Evolutionary conservation across 2,888 invertebrate genomes (phyloP).

Genomic region (Brenthis hecate): DNA sequence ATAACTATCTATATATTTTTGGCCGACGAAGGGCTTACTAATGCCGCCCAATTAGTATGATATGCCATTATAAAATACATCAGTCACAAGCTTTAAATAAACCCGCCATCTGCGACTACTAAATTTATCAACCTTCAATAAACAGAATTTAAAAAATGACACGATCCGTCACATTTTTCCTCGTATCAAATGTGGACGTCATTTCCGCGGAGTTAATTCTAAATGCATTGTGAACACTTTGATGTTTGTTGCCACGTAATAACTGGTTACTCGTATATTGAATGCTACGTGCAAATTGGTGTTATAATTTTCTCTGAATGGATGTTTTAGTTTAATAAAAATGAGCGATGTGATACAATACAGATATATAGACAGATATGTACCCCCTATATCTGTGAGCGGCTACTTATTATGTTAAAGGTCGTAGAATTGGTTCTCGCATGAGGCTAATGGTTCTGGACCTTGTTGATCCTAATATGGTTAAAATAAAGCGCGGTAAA

Average conservation of each 20-base stretch:
- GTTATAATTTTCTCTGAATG: constrained; percentile 9
- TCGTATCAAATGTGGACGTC: constrained; percentile 12
- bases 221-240: constrained; percentile 20
- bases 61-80: background rate
- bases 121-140: constrained; percentile 19
- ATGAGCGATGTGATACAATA: too few relatives aligned
- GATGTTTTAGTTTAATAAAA: too few relatives aligned
- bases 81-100: constrained; percentile 18
- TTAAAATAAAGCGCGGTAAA: too few relatives aligned
- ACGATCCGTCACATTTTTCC: constrained; percentile 20
- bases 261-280: background rate
- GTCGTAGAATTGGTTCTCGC: too few relatives aligned
- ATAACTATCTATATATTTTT: background rate
- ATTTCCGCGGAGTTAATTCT: constrained; percentile 26
- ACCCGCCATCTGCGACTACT: constrained; percentile 14
- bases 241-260: constrained; percentile 21
- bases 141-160: constrained; percentile 5
- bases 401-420: too few relatives aligned
- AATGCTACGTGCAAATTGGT: background rate
- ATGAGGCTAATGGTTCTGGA: too few relatives aligned
- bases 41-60: background rate
- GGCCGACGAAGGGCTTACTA: background rate
- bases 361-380: too few relatives aligned
- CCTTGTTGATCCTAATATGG: too few relatives aligned
- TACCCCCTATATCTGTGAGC: too few relatives aligned